A percentile compares a stretch with the other conserved stretches of the same genome.
Conservation (phyloP, 2,888 invertebrate genomes). For the Caradrina kadenii region DNA sequence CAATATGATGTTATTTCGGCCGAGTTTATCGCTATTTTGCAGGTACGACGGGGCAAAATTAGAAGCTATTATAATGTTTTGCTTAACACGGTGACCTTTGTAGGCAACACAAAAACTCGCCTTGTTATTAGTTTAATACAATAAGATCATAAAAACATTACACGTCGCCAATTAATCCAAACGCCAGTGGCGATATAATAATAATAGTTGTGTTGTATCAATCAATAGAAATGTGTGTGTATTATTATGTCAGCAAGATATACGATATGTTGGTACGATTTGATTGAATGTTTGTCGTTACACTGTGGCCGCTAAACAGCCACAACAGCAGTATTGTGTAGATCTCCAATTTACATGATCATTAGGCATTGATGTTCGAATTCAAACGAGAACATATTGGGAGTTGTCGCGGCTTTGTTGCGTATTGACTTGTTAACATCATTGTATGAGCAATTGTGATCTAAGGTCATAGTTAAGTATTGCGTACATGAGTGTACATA, state of each 20-base stretch:
- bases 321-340: not conserved
- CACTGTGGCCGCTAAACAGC: not conserved
- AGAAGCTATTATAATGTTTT: slow-evolving; percentile 1
- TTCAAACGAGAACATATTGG: not conserved
- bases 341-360: not conserved
- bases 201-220: slow-evolving; percentile 20
- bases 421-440: not conserved
- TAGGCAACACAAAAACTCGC: not conserved
- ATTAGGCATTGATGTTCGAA: not conserved
- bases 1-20: slow-evolving; percentile 9
- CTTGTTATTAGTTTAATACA: slow-evolving; percentile 14
- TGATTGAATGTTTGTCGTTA: slow-evolving; percentile 19
- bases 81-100: slow-evolving; percentile 6
- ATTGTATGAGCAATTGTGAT: not conserved
- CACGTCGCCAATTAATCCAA: slow-evolving; percentile 18
- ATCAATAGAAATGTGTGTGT: slow-evolving; percentile 2
- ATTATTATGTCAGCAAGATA: slow-evolving; percentile 10
- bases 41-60: not conserved
- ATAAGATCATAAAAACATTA: slow-evolving; percentile 21
- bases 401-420: not conserved
- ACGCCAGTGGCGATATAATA: slow-evolving; percentile 7
- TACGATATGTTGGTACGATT: slow-evolving; percentile 14
- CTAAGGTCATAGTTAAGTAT: not conserved
- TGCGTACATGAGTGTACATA: too few species aligned
- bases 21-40: slow-evolving; percentile 2